A percentile compares a stretch with the other conserved stretches of the same genome.
Conservation (phyloP, 1,140 invertebrate species). For the Rhynchophorus ferrugineus region DNA sequence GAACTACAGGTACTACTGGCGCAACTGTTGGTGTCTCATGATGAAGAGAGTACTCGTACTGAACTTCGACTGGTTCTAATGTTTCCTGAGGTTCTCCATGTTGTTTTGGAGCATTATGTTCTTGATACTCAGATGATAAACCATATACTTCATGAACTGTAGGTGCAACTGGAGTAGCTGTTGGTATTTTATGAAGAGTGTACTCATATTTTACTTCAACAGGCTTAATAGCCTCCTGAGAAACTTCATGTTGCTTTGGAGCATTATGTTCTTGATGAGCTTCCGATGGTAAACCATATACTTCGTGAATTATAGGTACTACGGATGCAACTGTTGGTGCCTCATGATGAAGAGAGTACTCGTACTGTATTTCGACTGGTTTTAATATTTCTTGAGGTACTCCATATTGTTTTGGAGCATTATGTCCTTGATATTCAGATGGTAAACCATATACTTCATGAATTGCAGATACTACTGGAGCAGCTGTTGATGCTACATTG, state of each 20-base stretch:
- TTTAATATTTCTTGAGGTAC: neutral
- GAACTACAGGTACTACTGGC: neutral
- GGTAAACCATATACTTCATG: neutral
- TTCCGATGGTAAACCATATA: neutral
- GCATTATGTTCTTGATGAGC: no score
- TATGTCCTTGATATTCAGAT: neutral
- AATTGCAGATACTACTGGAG: neutral
- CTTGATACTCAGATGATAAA: neutral
- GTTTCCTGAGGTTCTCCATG: no score
- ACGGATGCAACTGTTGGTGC: neutral
- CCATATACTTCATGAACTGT: neutral
- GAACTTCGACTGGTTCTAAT: no score
- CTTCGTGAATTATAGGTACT: neutral
- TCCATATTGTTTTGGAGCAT: neutral
- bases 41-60: neutral
- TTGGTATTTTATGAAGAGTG: neutral
- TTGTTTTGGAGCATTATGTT: neutral
- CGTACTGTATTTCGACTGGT: no score
- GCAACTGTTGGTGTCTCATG: neutral
- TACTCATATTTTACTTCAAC: neutral
- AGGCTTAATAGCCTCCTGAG: neutral
- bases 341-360: no score
- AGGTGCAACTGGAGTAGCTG: neutral
- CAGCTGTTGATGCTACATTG: neutral
- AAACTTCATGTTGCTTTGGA: neutral